These are phyloP conservation scores for Cartodere bifasciata DNA, from an alignment of 2,888 invertebrate species.

Conservation along the genomic window DNA sequence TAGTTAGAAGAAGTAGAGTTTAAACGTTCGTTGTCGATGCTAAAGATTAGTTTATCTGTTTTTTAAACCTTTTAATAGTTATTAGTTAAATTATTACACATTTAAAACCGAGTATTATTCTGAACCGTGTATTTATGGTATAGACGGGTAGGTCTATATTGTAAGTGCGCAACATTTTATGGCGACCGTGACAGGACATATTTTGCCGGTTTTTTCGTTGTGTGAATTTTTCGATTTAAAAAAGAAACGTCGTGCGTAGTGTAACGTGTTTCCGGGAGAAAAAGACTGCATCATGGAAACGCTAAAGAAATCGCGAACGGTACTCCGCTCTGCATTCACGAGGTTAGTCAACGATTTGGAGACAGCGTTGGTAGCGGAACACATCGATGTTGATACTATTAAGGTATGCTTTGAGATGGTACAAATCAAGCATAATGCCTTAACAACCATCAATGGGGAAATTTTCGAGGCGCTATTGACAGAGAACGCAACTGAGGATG, in stretches of 20 bases:
- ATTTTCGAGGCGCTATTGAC: not conserved
- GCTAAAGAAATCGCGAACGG: not conserved
- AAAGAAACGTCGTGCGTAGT: too few species aligned
- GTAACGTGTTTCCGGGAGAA: too few species aligned
- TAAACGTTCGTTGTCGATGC: too few species aligned
- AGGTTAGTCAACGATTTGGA: not conserved
- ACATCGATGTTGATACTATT: not conserved
- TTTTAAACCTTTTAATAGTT: too few species aligned
- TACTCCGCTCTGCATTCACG: not conserved
- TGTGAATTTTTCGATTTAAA: too few species aligned
- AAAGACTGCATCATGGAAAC: not conserved
- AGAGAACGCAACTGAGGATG: not conserved
- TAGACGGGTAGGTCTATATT: too few species aligned
- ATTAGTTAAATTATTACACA: too few species aligned
- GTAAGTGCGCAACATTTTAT: not conserved
- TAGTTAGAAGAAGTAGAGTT: too few species aligned
- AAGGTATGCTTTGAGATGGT: not conserved
- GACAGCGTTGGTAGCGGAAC: not conserved
- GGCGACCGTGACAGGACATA: slow-evolving; percentile 1
- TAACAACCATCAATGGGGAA: not conserved
- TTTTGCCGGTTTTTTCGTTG: not conserved
- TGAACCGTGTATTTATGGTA: too few species aligned
- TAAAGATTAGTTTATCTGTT: too few species aligned
- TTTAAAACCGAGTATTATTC: too few species aligned
- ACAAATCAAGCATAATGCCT: not conserved